phyloP scores from a whole-genome alignment of 2,113 vertebrate species.

The Rhinichthys klamathensis region DNA sequence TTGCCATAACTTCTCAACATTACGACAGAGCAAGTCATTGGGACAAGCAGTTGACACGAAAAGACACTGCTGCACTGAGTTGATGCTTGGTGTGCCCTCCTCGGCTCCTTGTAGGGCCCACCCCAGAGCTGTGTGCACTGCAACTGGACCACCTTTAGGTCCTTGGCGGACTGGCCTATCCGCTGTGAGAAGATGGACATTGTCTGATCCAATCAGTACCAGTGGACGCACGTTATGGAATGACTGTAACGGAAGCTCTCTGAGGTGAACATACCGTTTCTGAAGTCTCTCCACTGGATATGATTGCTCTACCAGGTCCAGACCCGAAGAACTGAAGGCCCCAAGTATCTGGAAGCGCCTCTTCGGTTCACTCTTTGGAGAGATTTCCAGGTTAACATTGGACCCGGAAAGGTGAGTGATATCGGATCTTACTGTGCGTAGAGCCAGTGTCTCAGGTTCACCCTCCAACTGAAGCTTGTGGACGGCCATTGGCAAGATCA shows the following conservation, averaged over 20 bases:
- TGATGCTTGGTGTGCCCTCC: too few relatives aligned
- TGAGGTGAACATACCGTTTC: background rate
- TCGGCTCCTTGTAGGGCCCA: background rate
- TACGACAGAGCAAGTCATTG: background rate
- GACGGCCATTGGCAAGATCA: background rate
- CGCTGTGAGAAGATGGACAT: background rate
- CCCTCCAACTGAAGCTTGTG: too few relatives aligned
- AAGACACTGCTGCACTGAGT: background rate
- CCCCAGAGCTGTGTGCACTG: too few relatives aligned
- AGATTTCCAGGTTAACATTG: too few relatives aligned
- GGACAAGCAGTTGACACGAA: background rate
- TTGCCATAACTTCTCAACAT: background rate
- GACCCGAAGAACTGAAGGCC: too few relatives aligned
- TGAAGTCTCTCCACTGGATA: background rate
- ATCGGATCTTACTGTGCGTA: too few relatives aligned
- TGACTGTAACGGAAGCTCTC: background rate
- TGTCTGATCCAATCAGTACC: background rate
- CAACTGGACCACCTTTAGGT: background rate
- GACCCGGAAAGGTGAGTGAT: too few relatives aligned
- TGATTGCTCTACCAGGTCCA: background rate
- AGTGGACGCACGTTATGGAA: background rate
- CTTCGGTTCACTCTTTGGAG: too few relatives aligned
- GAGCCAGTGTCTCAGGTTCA: too few relatives aligned
- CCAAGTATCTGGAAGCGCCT: too few relatives aligned
- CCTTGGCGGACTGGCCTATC: background rate